Evolutionary conservation across 2,888 invertebrate species (phyloP), one percentile per base, ranked within the genome.

Genomic region (Atethmia centrago): DNA sequence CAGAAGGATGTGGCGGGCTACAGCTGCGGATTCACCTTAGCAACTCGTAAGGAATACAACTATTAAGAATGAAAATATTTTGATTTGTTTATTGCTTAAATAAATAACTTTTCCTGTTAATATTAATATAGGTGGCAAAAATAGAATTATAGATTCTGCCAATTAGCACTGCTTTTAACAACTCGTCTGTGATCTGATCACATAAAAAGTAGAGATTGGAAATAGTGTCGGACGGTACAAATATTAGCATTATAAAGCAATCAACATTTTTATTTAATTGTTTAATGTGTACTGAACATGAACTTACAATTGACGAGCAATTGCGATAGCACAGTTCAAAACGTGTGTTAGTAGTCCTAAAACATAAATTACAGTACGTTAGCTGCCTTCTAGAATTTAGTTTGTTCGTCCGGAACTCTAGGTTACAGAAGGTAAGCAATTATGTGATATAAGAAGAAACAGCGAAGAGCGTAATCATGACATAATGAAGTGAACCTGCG

Each of bases 381-480:
- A n/a, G 25, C 47, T 62, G 25, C n/a, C n/a, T n/a, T n/a, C n/a
- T n/a, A n/a, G n/a, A n/a, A n/a, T n/a, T n/a, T 58, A 58, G 28
- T 19, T 36, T 47, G 19, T 47, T 81, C 25, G 16, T 40, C 55
- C 49, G 69, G 66, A 74, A 72, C 59, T 36, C 12, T 40, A 53
- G 56, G 53, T 71, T 40, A 77, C 56, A 69, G 36, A 73, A 65
- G 67, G 61, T 65, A 45, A 84, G 71, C 36, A 71, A 83, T 81
- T 77, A 83, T 79, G 47, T 85, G 80, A 84, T 79, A 80, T 82
- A 85, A 85, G 71, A 66, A 78, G 59, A 75, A 74, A 70, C 42
- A 58, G 31, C 31, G 14, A 62, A 42, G 25, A 75, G 31, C 58
- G 74, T 74, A 85, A 80, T 79, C 63, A 65, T 80, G 77, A 77